Evolutionary conservation across 1,140 invertebrate species (phyloP).

Genomic region (Spodoptera frugiperda): DNA sequence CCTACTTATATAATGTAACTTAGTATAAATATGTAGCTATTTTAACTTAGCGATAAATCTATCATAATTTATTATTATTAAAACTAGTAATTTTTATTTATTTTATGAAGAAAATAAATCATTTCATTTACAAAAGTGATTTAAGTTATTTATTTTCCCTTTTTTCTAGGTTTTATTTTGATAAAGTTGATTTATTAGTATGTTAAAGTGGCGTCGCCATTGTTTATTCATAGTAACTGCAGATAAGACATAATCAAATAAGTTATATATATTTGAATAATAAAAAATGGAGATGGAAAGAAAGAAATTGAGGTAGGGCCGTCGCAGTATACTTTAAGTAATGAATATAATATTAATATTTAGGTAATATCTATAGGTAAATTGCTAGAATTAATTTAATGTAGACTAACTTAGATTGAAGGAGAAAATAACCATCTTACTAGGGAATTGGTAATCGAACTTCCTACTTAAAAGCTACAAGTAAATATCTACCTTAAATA

Average conservation of each 20-base stretch:
- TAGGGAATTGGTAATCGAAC: neutral
- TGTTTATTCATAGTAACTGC: neutral
- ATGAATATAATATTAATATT: conserved; percentile 8
- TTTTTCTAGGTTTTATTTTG: conserved; percentile 43
- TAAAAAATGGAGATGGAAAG: neutral
- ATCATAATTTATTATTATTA: conserved; percentile 54
- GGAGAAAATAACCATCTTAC: too few relatives aligned
- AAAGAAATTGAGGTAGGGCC: conserved; percentile 2
- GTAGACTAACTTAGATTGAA: neutral
- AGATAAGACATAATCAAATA: conserved; percentile 6
- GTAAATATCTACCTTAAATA: neutral
- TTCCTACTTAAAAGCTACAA: neutral
- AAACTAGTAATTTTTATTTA: conserved; percentile 59
- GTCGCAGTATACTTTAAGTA: conserved; percentile 35
- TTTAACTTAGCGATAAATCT: conserved; percentile 40
- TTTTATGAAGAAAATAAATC: conserved; percentile 58
- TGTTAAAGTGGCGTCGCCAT: neutral
- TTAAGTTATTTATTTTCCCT: conserved; percentile 53
- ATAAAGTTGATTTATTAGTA: neutral
- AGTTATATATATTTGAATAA: neutral
- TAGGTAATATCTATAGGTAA: conserved; percentile 5
- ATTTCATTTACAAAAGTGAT: conserved; percentile 54
- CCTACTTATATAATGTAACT: conserved; percentile 49
- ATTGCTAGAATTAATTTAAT: too few relatives aligned
- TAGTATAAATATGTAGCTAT: conserved; percentile 50